Evolutionary conservation across 2,888 invertebrate genomes (phyloP).

Genomic region (Digitonthophagus gazella): DNA sequence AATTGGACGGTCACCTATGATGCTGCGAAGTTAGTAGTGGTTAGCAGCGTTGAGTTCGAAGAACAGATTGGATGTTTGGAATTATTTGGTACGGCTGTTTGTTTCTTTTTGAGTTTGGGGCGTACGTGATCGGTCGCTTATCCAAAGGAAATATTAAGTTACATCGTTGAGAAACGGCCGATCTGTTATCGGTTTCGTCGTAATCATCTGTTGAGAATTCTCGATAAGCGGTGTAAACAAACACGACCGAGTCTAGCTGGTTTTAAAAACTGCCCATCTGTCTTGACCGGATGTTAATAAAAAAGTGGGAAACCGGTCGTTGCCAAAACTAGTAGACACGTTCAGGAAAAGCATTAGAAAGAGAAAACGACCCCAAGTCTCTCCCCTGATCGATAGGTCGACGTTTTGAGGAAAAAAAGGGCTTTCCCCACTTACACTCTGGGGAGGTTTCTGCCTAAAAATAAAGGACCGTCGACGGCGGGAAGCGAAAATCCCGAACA

Average conservation of each 20-base stretch:
- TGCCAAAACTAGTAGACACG: too few relatives aligned
- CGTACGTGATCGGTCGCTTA: background rate
- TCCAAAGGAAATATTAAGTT: background rate
- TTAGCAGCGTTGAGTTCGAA: background rate
- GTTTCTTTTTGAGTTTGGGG: background rate
- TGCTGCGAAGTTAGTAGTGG: too few relatives aligned
- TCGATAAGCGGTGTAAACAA: background rate
- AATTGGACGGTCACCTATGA: background rate
- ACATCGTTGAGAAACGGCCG: background rate
- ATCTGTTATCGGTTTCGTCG: background rate
- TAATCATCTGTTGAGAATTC: background rate
- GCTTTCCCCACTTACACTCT: background rate
- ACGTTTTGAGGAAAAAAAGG: background rate
- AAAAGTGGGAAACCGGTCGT: too few relatives aligned
- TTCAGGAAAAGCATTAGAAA: background rate
- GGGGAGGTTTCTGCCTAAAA: background rate
- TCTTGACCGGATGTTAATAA: too few relatives aligned
- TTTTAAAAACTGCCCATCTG: too few relatives aligned
- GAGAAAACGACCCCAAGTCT: background rate
- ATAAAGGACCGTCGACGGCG: background rate
- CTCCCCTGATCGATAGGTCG: background rate
- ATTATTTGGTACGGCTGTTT: background rate
- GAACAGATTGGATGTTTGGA: background rate
- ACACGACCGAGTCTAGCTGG: too few relatives aligned
- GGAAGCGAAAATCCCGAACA: background rate